A percentile compares a stretch with the other conserved stretches of the same genome.
Evolutionary conservation across 2,888 invertebrate genomes (phyloP).

Genomic region (Laspeyria flexula): DNA sequence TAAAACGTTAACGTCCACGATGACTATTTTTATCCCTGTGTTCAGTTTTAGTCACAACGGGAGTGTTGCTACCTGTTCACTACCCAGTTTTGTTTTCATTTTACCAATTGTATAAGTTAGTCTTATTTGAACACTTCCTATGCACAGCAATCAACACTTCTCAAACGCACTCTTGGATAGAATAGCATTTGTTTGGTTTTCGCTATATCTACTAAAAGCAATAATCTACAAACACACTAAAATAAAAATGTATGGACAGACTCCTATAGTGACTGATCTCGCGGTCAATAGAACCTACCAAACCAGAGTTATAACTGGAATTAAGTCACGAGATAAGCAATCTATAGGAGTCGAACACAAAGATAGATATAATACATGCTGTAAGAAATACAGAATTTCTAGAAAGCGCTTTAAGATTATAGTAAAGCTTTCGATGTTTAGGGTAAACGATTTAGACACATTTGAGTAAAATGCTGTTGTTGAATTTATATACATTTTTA

Average conservation of each 20-base stretch:
- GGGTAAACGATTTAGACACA: constrained; percentile 27
- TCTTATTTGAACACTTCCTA: constrained; percentile 42
- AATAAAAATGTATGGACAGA: constrained; percentile 16
- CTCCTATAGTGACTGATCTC: constrained; percentile 18
- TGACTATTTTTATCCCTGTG: constrained; percentile 23
- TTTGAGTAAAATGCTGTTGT: constrained; percentile 23
- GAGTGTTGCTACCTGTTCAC: constrained; percentile 37
- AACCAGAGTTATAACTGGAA: constrained; percentile 21
- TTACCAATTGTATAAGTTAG: constrained; percentile 41
- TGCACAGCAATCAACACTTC: constrained; percentile 54
- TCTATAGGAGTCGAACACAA: constrained; percentile 19
- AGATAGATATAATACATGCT: constrained; percentile 24
- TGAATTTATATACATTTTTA: constrained; percentile 17
- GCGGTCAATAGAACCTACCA: constrained; percentile 11
- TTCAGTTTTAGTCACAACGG: constrained; percentile 25
- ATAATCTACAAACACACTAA: constrained; percentile 12
- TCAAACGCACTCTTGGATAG: constrained; percentile 48
- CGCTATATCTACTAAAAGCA: constrained; percentile 18
- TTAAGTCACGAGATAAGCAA: constrained; percentile 15
- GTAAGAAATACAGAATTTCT: constrained; percentile 24
- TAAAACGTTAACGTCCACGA: constrained; percentile 37
- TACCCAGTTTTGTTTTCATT: constrained; percentile 45
- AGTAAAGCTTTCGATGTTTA: constrained; percentile 46
- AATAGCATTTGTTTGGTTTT: constrained; percentile 32
- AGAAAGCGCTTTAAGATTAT: constrained; percentile 34